Conservation (phyloP, 2,113 vertebrate species). For the Dermatemys mawii region DNA sequence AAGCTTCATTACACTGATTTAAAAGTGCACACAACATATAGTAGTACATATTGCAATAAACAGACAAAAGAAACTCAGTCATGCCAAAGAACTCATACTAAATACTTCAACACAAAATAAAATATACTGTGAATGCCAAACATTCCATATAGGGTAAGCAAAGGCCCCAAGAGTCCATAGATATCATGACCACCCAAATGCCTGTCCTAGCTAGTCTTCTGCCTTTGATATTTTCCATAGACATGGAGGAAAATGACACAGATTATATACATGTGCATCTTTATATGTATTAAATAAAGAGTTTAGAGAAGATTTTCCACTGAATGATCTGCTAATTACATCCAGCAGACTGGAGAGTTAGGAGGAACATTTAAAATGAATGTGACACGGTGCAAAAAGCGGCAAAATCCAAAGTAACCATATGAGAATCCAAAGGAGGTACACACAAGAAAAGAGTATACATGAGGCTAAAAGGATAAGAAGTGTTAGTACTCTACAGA, state of each 20-base stretch:
- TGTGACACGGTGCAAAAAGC: neutral
- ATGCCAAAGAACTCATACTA: neutral
- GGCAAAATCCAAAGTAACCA: neutral
- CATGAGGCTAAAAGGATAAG: neutral
- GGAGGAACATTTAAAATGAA: neutral
- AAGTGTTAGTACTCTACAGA: neutral
- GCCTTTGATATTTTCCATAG: neutral
- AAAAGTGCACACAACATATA: neutral
- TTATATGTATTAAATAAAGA: neutral
- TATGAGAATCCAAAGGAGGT: neutral
- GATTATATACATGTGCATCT: neutral
- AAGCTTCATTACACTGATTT: neutral
- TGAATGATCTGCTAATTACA: neutral
- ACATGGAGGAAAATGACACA: constrained; percentile 19
- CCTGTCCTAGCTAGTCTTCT: neutral
- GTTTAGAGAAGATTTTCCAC: neutral
- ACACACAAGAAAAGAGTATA: neutral
- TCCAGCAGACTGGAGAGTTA: neutral
- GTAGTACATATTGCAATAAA: neutral
- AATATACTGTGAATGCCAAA: neutral
- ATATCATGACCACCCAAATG: neutral
- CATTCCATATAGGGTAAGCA: neutral
- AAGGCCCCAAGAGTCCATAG: neutral
- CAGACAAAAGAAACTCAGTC: neutral
- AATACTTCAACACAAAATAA: neutral